Evolutionary conservation across 2,797 vertebrate species (phyloP).

Genomic region (Saxicola maurus): DNA sequence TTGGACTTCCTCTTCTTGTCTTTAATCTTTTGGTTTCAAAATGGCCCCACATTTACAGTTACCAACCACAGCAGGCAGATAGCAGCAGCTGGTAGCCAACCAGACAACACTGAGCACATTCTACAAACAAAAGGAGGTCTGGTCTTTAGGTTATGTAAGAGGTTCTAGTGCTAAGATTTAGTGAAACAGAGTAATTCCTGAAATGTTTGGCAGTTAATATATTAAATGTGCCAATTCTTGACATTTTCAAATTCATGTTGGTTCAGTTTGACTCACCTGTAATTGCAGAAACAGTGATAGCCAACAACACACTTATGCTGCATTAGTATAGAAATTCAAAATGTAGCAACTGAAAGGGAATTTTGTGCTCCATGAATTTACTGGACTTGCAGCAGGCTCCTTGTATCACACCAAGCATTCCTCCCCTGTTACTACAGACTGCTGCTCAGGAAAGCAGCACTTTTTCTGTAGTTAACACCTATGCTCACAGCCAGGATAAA

Average conservation of each 20-base stretch:
- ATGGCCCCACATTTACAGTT: conserved; percentile 69
- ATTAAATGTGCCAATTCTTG: neutral
- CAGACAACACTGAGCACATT: neutral
- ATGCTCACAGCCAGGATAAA: neutral
- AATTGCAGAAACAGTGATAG: neutral
- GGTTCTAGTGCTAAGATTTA: conserved; percentile 24
- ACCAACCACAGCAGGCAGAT: conserved; percentile 55
- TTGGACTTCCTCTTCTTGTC: conserved; percentile 81
- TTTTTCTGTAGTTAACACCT: conserved; percentile 15
- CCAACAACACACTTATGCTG: neutral
- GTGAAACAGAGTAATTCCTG: neutral
- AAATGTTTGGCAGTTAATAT: neutral
- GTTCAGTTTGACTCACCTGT: neutral
- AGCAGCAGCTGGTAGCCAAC: conserved; percentile 35
- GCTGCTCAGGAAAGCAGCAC: neutral
- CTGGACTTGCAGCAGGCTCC: neutral
- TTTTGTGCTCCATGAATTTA: neutral
- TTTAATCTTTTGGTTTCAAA: conserved; percentile 70
- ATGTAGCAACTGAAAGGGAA: neutral
- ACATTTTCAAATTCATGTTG: neutral
- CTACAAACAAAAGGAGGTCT: conserved; percentile 14
- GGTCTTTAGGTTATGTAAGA: conserved; percentile 21
- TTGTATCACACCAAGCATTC: neutral
- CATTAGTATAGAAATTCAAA: neutral
- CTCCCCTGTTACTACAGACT: neutral